Evolutionary conservation across 2,797 vertebrate genomes (phyloP), one percentile per base, ranked within the genome.

Genomic region (Neosilurus hyrtlii): DNA sequence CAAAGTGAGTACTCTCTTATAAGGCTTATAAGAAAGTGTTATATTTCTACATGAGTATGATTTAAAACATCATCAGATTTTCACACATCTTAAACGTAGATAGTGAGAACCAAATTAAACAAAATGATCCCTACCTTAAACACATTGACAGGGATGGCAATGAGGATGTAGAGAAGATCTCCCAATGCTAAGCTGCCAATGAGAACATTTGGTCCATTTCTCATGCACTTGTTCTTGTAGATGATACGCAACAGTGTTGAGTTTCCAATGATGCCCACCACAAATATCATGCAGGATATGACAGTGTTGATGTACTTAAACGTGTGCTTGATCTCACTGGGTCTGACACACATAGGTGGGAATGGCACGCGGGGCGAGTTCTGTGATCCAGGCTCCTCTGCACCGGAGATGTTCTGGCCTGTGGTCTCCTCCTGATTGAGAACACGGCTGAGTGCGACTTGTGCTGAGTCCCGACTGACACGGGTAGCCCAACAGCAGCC

Each of bases 171-270:
- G 67, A 97, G 94, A 3, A 97, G 94, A 88, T 97, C 96, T 3
- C 96, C 96, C 0, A 97, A 92, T 0, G 96, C 96, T 90, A 97
- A 89, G 90, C 96, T 96, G 74, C 95, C 96, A 0, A 97, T 97
- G 79, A 97, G 94, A 14, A 96, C 95, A 0, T 97, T 97, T 3
- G 96, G 96, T 15, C 96, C 95, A 0, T 96, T 97, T 89, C 96
- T 95, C 96, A 97, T 97, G 83, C 96, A 96, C 90, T 97, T 97
- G 91, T 97, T 97, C 91, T 96, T 95, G 88, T 97, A 96, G 81
- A 97, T 96, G 91, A 97, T 97, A 88, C 95, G 91, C 76, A 97
- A 93, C 82, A 97, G 93, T 0, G 96, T 95, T 1, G 95, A 95
- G 90, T 97, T 97, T n/a, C 96, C 96, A 0, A 96, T 92, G 88